Conservation (phyloP, 1,140 invertebrate species). For the Samia ricini region DNA sequence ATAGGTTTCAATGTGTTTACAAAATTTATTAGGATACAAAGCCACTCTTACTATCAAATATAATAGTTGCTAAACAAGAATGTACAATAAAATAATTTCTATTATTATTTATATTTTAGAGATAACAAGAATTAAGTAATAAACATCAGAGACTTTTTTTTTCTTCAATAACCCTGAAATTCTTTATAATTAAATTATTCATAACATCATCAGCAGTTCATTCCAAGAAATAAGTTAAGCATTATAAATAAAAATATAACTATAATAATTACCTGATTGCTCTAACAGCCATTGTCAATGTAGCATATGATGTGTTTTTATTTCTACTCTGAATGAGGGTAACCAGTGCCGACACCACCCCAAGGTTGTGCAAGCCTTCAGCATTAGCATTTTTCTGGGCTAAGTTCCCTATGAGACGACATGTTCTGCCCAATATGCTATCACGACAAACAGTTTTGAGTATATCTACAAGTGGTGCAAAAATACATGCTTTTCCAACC, state of each 20-base stretch:
- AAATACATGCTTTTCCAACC: constrained; percentile 65
- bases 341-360: constrained; percentile 60
- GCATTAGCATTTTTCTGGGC: constrained; percentile 63
- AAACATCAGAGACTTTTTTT: no score
- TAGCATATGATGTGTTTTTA: constrained; percentile 67
- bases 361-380: constrained; percentile 63
- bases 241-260: background rate
- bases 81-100: no score
- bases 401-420: constrained; percentile 71
- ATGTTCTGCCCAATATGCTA: constrained; percentile 69
- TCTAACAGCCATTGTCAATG: constrained; percentile 72
- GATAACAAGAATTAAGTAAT: no score
- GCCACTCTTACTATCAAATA: no score
- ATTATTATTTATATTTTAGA: no score
- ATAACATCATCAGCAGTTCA: no score
- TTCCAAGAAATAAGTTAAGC: no score
- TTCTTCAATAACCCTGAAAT: no score
- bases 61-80: no score
- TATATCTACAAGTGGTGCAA: constrained; percentile 59
- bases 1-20: no score
- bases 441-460: constrained; percentile 70
- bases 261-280: constrained; percentile 64
- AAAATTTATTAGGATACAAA: no score
- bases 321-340: constrained; percentile 65
- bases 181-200: no score